Evolutionary conservation across 2,888 invertebrate species (phyloP).

Genomic region (Drosophila algonquin): DNA sequence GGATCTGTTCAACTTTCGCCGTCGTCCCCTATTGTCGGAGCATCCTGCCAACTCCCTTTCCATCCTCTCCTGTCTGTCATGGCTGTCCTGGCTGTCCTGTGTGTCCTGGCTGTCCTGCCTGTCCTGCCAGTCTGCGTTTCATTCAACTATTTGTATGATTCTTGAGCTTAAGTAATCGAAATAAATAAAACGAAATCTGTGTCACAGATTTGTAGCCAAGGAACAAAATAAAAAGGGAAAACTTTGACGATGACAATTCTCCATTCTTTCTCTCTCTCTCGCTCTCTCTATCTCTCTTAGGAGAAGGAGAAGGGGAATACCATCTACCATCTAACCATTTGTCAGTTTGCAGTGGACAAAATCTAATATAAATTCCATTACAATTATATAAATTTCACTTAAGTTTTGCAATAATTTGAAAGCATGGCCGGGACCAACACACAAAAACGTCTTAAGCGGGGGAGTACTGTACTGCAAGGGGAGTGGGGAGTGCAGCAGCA

Average conservation of each 20-base stretch:
- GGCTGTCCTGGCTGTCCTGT: too few relatives aligned
- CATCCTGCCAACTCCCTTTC: not conserved
- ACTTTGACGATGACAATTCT: conserved; percentile 28
- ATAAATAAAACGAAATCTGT: conserved; percentile 57
- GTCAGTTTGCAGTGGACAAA: conserved; percentile 23
- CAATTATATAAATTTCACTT: conserved; percentile 74
- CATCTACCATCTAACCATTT: conserved; percentile 13
- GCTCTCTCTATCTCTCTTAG: not conserved
- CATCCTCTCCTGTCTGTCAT: not conserved
- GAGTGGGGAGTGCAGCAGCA: not conserved
- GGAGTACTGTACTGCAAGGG: conserved; percentile 3
- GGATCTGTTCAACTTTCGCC: not conserved
- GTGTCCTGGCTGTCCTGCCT: too few relatives aligned
- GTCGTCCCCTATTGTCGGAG: not conserved
- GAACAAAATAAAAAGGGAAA: conserved; percentile 35
- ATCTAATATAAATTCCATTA: conserved; percentile 70
- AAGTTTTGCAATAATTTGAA: conserved; percentile 57
- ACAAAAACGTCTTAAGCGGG: conserved; percentile 48
- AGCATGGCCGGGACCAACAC: conserved; percentile 12
- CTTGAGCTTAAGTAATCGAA: conserved; percentile 67
- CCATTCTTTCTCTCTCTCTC: too few relatives aligned
- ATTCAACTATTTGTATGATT: conserved; percentile 47
- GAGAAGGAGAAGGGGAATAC: not conserved
- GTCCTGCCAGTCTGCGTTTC: not conserved
- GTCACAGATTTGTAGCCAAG: conserved; percentile 29